Percentiles rank a stretch among this genome's conserved stretches.
Evolutionary conservation across 92 coral and sea anemone genomes (phyloP).

Genomic region (Palythoa grandis): DNA sequence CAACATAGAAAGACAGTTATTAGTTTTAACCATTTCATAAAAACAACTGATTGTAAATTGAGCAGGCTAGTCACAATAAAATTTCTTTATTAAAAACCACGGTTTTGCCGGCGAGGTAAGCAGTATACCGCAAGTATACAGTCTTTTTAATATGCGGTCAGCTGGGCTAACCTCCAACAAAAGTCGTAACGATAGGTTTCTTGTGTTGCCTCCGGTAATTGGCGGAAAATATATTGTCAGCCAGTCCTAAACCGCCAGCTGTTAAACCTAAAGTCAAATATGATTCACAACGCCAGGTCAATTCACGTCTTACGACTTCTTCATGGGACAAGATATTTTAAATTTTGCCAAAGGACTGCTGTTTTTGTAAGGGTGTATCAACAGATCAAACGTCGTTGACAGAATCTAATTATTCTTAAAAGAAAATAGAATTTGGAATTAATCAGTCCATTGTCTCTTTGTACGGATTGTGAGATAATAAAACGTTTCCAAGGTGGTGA

Average conservation of each 20-base stretch:
- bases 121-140: conserved; percentile 3
- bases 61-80: not conserved
- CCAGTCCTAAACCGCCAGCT: not conserved
- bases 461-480: not conserved
- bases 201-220: conserved; percentile 17
- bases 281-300: not conserved
- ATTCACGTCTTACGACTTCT: conserved; percentile 1
- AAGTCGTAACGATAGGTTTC: not conserved
- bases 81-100: not conserved
- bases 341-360: not conserved
- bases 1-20: not conserved
- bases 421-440: not conserved
- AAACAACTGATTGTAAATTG: not conserved
- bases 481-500: not conserved
- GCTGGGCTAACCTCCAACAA: not conserved
- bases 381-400: not conserved
- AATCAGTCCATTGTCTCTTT: not conserved
- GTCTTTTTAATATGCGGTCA: not conserved
- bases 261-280: not conserved
- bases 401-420: not conserved
- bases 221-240: not conserved
- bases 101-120: not conserved
- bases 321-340: not conserved
- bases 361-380: not conserved
- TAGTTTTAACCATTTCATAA: not conserved